phyloP scores from a whole-genome alignment of 2,888 invertebrate species.

The Amblyjoppa proteus region DNA sequence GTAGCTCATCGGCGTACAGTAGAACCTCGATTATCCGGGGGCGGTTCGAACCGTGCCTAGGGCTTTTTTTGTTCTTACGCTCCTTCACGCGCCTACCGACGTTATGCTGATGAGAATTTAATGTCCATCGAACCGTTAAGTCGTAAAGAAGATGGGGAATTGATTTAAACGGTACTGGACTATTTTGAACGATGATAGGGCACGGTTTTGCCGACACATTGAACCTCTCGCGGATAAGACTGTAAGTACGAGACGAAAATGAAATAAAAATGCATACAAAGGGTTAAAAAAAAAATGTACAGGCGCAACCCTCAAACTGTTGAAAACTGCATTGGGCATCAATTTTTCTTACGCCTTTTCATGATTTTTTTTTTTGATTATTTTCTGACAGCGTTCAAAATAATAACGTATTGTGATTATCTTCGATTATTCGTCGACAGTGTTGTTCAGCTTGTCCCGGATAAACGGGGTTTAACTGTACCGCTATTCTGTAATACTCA shows the following conservation, averaged over 20 bases:
- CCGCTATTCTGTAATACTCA: neutral
- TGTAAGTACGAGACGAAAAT: neutral
- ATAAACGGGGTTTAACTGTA: neutral
- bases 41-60: neutral
- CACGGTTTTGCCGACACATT: neutral
- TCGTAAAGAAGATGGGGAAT: neutral
- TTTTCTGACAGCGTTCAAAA: neutral
- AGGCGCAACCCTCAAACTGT: neutral
- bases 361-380: no score
- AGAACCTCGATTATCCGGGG: neutral
- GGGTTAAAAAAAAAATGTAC: no score
- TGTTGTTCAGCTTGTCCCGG: neutral
- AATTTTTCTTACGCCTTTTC: no score
- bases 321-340: neutral
- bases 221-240: neutral
- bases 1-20: neutral
- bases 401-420: no score
- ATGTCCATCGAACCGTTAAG: neutral
- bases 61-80: neutral
- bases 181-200: neutral
- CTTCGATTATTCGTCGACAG: neutral
- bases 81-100: neutral
- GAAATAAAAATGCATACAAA: neutral
- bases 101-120: neutral
- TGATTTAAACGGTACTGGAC: neutral